Evolutionary conservation across 2,888 invertebrate genomes (phyloP).

Genomic region (Apotomis betuletana): DNA sequence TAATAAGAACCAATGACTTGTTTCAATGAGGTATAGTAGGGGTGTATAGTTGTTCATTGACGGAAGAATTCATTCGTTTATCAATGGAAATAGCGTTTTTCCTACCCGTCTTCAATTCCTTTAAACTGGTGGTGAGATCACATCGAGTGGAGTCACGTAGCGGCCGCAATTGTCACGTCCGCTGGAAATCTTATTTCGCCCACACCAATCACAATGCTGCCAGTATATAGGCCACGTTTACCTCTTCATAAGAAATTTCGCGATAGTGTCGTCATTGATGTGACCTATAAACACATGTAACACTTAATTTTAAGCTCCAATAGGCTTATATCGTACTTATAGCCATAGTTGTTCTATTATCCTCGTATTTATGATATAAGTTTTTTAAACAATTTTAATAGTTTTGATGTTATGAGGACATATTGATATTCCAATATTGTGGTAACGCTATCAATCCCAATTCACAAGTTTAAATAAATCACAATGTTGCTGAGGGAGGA

Average conservation of each 20-base stretch:
- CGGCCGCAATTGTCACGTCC: constrained; percentile 74
- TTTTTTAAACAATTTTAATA: no score
- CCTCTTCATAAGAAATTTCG: constrained; percentile 40
- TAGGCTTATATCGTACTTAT: no score
- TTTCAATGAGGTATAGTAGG: no score
- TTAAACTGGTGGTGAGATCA: constrained; percentile 60
- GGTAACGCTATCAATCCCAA: no score
- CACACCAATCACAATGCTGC: constrained; percentile 52
- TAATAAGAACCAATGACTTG: no score
- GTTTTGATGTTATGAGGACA: no score
- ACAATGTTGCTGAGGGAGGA: no score
- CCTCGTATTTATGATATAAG: no score
- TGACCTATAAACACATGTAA: neutral
- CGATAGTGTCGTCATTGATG: neutral
- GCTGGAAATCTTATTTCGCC: constrained; percentile 51
- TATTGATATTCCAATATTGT: no score
- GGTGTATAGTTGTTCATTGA: constrained; percentile 3
- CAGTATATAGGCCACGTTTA: constrained; percentile 44
- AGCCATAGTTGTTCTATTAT: no score
- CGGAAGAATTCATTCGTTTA: neutral
- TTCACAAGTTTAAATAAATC: no score
- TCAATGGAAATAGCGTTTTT: constrained; percentile 14
- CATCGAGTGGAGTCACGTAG: constrained; percentile 59
- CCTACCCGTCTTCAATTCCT: constrained; percentile 54
- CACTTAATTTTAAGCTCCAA: no score